Percentiles rank a stretch among this genome's conserved stretches.
Evolutionary conservation across 2,797 vertebrate species (phyloP).

Genomic region (Gambelia wislizenii): DNA sequence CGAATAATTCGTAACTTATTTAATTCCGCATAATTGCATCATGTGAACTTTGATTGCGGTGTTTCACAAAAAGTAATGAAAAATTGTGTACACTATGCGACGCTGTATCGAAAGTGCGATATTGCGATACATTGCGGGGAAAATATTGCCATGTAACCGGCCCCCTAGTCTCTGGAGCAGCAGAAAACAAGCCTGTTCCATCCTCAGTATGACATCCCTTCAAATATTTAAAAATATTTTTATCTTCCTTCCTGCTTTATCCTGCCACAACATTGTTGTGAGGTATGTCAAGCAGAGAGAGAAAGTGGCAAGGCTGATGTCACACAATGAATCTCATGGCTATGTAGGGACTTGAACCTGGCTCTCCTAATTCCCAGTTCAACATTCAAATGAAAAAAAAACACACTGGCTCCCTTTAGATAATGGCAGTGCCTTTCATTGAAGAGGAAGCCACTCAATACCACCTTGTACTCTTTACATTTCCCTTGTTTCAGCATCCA

Average conservation of each 20-base stretch:
- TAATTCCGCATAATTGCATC: too few species aligned
- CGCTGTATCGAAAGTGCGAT: too few species aligned
- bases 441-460: not conserved
- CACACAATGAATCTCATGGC: not conserved
- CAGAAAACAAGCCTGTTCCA: too few species aligned
- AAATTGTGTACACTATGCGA: too few species aligned
- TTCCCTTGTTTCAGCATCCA: conserved; percentile 19
- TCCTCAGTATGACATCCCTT: too few species aligned
- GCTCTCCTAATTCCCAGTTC: not conserved
- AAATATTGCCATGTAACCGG: too few species aligned
- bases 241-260: not conserved
- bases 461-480: not conserved
- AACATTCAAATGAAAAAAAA: not conserved
- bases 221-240: too few species aligned
- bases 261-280: not conserved
- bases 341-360: not conserved
- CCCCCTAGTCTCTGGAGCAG: too few species aligned
- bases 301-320: not conserved
- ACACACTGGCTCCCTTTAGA: not conserved
- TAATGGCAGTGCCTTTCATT: not conserved
- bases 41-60: too few species aligned
- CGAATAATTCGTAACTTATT: too few species aligned
- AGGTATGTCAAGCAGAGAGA: not conserved
- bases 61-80: too few species aligned
- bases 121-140: too few species aligned